Base-by-base conservation (phyloP, 2,797 vertebrate species). In the Mycteria americana region DNA sequence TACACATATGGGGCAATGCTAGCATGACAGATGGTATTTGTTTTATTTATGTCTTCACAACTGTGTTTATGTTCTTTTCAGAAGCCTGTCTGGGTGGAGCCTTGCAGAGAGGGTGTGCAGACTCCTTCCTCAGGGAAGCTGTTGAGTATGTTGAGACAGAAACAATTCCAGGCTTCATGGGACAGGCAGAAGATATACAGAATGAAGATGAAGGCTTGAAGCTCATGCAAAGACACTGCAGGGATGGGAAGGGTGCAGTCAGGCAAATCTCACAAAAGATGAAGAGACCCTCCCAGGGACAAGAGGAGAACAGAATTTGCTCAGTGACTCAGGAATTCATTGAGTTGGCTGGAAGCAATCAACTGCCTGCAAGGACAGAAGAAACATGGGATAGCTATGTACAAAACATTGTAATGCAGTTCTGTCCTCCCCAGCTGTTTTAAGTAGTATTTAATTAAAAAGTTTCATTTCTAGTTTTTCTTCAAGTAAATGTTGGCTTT, bases 11-110 rank as follows among this genome's bases (percentile, higher is more conserved):
- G 68, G 79, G 88, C 82, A 96, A 85, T 63, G 74, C 69, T 92
- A 86, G 79, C 50, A 17, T 83, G 94, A 91, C 95, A 96, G 96
- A 95, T 96, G 94, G 95, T 90, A 94, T 95, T 94, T 97, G 88
- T 94, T 95, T 93, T 94, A 96, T 96, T 95, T 97, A 94, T 85
- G 73, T 72, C 73, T 93, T 94, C 79, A 93, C 85, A 90, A 95
- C 92, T 88, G 62, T 94, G 95, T 92, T 96, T 94, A 57, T 73
- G 86, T 68, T 92, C 90, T 94, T 95, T 92, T 57, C 92, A 83
- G 89, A 92, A 93, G 94, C 16, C 65, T 88, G 48, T 75, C 92
- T 94, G 90, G 85, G 95, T 83, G 92, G 79, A 95, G 85, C 69
- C 60, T 80, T 46, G 41, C 83, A 84, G 88, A 88, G 64, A 92